Evolutionary conservation across 2,797 vertebrate species (phyloP).

Genomic region (Notoglanidium macrostoma): DNA sequence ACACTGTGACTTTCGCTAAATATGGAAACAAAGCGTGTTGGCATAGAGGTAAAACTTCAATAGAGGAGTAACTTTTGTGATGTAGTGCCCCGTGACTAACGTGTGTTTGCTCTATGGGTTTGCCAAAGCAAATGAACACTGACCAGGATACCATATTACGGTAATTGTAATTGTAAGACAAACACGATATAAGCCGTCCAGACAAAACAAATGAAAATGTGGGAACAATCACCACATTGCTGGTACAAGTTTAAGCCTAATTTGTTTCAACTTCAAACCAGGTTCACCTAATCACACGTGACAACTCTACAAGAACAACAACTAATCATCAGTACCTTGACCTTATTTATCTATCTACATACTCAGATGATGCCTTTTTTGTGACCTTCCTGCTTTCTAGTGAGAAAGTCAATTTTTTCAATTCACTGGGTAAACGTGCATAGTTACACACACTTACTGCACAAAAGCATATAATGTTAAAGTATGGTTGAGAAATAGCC

Average conservation of each 20-base stretch:
- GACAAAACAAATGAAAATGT: constrained; percentile 46
- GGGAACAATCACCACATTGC: constrained; percentile 41
- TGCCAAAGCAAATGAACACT: constrained; percentile 45
- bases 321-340: constrained; percentile 17
- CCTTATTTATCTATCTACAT: neutral
- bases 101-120: constrained; percentile 23
- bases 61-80: constrained; percentile 16
- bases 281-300: constrained; percentile 23
- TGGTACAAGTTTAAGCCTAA: constrained; percentile 30
- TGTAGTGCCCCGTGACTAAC: constrained; percentile 35
- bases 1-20: constrained; percentile 1
- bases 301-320: constrained; percentile 5
- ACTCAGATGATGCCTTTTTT: neutral
- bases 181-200: constrained; percentile 40
- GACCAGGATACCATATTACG: constrained; percentile 39
- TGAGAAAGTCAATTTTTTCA: neutral
- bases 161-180: constrained; percentile 47
- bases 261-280: constrained; percentile 34
- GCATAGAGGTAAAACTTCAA: constrained; percentile 9
- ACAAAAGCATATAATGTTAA: neutral
- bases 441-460: neutral
- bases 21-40: neutral
- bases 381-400: neutral
- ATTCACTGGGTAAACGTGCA: neutral
- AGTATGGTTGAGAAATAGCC: neutral